These are phyloP conservation scores for Malthinus seriepunctatus DNA, from an alignment of 2,888 invertebrate species.

Conservation along the genomic window DNA sequence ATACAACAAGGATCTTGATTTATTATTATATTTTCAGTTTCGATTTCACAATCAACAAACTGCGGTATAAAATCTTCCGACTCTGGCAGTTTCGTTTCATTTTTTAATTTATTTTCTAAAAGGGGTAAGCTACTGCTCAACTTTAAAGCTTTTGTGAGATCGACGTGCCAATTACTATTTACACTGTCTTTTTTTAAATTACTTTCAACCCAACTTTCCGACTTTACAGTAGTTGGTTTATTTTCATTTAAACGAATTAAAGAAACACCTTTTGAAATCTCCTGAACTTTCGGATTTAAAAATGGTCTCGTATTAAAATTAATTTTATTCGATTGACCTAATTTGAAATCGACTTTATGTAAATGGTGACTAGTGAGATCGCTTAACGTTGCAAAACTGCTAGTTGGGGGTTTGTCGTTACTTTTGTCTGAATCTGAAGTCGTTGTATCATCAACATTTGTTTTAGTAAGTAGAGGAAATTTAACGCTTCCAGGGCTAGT, in stretches of 20 bases:
- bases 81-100: conserved; percentile 3
- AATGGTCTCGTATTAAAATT: not conserved
- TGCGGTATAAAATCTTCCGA: conserved; percentile 46
- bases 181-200: not conserved
- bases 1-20: conserved; percentile 38
- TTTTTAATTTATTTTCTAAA: conserved; percentile 11
- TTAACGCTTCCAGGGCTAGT: not conserved
- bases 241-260: too few relatives aligned
- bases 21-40: conserved; percentile 14
- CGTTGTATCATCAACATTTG: too few relatives aligned
- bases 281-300: conserved; percentile 9
- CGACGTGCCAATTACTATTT: conserved; percentile 46
- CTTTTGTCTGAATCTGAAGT: too few relatives aligned
- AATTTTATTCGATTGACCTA: not conserved
- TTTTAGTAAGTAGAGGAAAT: too few relatives aligned
- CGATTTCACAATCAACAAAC: conserved; percentile 49
- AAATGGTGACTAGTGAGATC: not conserved
- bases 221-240: not conserved
- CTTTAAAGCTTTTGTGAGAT: conserved; percentile 53
- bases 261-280: not conserved
- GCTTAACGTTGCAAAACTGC: not conserved
- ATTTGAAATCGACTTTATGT: not conserved
- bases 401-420: not conserved
- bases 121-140: conserved; percentile 36
- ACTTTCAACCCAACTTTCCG: conserved; percentile 6